Evolutionary conservation across 1,140 invertebrate genomes (phyloP).

Genomic region (Phthorimaea operculella): DNA sequence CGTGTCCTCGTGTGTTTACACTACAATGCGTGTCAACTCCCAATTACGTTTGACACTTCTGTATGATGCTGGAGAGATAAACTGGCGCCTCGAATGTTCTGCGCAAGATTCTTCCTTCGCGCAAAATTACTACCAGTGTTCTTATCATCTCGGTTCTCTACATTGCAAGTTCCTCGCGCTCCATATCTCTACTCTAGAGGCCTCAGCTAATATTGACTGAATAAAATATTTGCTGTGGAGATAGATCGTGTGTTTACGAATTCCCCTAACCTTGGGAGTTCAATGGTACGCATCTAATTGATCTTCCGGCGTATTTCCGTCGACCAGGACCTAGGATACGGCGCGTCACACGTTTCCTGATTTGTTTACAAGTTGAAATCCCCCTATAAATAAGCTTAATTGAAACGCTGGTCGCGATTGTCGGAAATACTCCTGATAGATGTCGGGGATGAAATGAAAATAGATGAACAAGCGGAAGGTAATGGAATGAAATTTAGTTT

Average conservation of each 20-base stretch:
- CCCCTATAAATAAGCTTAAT: conserved; percentile 5
- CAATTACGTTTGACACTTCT: conserved; percentile 10
- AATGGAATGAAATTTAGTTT: conserved; percentile 27
- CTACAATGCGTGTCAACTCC: conserved; percentile 13
- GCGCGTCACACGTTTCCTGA: conserved; percentile 38
- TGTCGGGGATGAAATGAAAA: conserved; percentile 14
- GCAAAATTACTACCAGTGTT: neutral
- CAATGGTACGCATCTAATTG: conserved; percentile 25
- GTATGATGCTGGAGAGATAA: neutral
- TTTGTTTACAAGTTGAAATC: neutral
- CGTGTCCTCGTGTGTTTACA: neutral
- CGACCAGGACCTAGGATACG: conserved; percentile 40
- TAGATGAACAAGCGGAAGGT: conserved; percentile 10
- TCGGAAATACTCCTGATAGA: conserved; percentile 14
- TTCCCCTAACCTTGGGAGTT: neutral
- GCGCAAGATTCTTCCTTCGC: neutral
- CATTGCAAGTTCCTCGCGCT: conserved; percentile 10
- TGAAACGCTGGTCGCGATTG: neutral
- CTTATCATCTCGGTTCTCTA: conserved; percentile 10
- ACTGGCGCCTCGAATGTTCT: neutral
- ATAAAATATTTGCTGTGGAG: conserved; percentile 41
- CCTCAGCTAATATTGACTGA: conserved; percentile 37
- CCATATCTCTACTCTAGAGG: neutral
- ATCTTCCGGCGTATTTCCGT: conserved; percentile 51
- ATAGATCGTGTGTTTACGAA: conserved; percentile 31